Evolutionary conservation across 2,888 invertebrate species (phyloP), one percentile per base, ranked within the genome.

Genomic region (Sesamia inferens): DNA sequence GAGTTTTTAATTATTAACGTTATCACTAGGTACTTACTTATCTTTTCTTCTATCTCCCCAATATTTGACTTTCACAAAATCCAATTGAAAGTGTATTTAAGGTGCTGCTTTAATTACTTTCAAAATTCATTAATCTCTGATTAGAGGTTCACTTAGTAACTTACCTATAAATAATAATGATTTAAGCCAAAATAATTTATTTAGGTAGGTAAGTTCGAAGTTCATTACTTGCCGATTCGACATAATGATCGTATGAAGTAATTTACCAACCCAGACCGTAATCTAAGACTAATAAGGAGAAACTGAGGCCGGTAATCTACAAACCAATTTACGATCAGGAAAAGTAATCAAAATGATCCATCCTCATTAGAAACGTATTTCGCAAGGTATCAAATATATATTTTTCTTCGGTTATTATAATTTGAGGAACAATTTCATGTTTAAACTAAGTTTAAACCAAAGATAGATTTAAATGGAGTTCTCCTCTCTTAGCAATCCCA

Each of bases 381-480:
- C 39, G 13, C 44, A 48, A 59, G 72, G 70, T 44, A 58, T 66
- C 61, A 69, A 71, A 74, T 74, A 76, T 70, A 39, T 63, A 16
- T 65, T 79, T 70, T 59, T 42, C 8, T 62, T 57, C 39, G 13
- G 48, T 63, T 67, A 57, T 61, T 59, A 68, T 22, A 68, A 70
- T 16, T 77, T 68, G 39, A 24, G 14, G 39, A 76, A 80, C 61
- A 80, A 78, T 74, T 74, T 66, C 16, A 74, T 84, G 62, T 77
- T 81, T 83, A 66, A 58, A 11, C 58, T 44, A 70, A 74, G 66
- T 82, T 83, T 71, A 63, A 76, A 74, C 13, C 19, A 44, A 74
- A 82, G 65, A 66, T 71, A 69, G 68, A 82, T 75, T 82, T 47
- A 74, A 84, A 82, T 81, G 69, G 70, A 81, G 73, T 85, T 85